Evolutionary conservation across 2,888 invertebrate genomes (phyloP).

Genomic region (Dryomyza anilis): DNA sequence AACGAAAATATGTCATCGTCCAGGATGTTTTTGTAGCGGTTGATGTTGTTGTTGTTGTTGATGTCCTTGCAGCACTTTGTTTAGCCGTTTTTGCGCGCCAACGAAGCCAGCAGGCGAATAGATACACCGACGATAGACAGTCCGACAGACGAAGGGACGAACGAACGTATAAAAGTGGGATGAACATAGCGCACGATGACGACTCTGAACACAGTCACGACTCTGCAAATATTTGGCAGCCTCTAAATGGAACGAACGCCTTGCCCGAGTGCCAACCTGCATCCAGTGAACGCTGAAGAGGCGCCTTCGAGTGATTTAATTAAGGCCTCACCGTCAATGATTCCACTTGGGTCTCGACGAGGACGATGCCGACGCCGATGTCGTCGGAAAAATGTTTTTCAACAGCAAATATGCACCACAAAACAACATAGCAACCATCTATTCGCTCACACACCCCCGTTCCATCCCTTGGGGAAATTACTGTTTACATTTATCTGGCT

Average conservation of each 20-base stretch:
- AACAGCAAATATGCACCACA: no score
- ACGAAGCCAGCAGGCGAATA: no score
- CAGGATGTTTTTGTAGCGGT: no score
- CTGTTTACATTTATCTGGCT: conserved; percentile 35
- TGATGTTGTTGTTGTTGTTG: no score
- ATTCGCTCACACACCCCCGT: no score
- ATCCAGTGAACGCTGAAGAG: not conserved
- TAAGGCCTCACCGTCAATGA: not conserved
- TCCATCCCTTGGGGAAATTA: conserved; percentile 40
- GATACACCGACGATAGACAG: no score
- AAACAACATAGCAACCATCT: no score
- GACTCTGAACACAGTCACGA: not conserved
- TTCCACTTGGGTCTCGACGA: not conserved
- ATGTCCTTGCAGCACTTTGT: no score
- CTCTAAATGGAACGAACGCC: conserved; percentile 1
- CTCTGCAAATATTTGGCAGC: not conserved
- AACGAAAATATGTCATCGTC: conserved; percentile 13
- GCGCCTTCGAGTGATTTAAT: conserved; percentile 24
- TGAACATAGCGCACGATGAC: not conserved
- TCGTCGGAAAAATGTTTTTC: conserved; percentile 40
- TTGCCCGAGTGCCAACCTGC: not conserved
- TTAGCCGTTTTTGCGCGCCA: no score
- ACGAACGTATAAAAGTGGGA: not conserved
- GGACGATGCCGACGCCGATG: conserved; percentile 23
- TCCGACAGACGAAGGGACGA: conserved; percentile 1